These are phyloP conservation scores for Phocoena phocoena DNA, from an alignment of 2,113 vertebrate species.

Conservation along the genomic window DNA sequence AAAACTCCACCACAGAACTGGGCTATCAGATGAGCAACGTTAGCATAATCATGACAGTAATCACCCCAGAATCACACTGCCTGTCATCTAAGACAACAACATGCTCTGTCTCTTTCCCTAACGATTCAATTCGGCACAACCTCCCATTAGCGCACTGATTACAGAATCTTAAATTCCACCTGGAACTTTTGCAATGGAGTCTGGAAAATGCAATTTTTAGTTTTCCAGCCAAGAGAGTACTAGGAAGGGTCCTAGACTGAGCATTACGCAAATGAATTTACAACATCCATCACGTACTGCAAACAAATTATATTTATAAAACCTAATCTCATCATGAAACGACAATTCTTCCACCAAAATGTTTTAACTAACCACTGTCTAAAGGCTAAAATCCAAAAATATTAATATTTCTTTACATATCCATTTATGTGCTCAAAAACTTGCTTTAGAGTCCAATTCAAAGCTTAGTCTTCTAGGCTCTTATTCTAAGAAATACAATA, in stretches of 20 bases:
- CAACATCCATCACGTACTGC: background rate
- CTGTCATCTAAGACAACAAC: background rate
- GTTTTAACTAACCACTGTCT: background rate
- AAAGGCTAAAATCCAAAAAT: background rate
- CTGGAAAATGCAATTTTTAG: background rate
- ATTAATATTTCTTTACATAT: background rate
- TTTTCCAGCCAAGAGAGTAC: background rate
- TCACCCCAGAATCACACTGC: background rate
- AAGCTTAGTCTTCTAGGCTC: background rate
- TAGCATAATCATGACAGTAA: background rate
- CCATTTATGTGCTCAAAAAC: background rate
- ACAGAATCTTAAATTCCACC: background rate
- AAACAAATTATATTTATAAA: background rate
- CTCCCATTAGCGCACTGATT: background rate
- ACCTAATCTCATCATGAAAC: background rate
- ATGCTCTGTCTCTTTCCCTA: background rate
- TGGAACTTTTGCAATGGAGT: background rate
- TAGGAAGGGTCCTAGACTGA: background rate
- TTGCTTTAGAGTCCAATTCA: background rate
- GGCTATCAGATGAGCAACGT: background rate
- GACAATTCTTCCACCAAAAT: background rate
- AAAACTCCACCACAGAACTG: background rate
- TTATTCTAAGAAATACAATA: background rate
- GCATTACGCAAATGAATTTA: background rate
- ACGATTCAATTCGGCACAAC: background rate